Conservation (phyloP, 2,113 vertebrate species). For the Rousettus leschenaultii region DNA sequence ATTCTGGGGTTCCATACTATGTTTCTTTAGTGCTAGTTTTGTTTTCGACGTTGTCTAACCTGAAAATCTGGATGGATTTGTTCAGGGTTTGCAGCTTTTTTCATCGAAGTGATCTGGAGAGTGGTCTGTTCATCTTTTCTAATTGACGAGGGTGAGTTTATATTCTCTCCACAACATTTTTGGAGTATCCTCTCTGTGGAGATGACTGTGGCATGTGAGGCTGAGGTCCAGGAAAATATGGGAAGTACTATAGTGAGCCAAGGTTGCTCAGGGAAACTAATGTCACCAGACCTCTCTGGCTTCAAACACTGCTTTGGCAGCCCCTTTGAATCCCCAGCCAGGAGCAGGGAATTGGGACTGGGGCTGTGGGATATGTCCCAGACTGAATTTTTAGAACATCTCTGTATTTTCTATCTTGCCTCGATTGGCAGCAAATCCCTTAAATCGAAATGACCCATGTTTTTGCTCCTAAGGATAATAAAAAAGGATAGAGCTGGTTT, state of each 20-base stretch:
- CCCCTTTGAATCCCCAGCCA: background rate
- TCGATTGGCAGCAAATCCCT: conserved; percentile 28
- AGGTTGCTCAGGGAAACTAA: background rate
- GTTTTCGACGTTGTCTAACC: background rate
- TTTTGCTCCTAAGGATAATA: conserved; percentile 21
- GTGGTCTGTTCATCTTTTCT: background rate
- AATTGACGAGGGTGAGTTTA: background rate
- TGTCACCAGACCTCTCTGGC: background rate
- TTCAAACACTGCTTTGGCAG: background rate
- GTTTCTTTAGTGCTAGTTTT: background rate
- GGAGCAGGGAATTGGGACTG: background rate
- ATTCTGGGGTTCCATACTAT: background rate
- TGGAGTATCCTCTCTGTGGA: background rate
- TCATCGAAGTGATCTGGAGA: background rate
- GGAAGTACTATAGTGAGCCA: background rate
- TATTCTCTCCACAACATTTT: background rate
- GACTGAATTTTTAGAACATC: background rate
- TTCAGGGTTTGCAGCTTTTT: background rate
- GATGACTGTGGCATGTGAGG: background rate
- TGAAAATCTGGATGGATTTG: background rate
- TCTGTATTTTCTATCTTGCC: background rate
- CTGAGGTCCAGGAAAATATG: background rate
- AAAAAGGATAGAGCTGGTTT: background rate
- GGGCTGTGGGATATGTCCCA: background rate
- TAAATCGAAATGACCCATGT: conserved; percentile 10